These are phyloP conservation scores for Nasalis larvatus DNA, from an alignment of 2,113 vertebrate species.

Conservation along the genomic window DNA sequence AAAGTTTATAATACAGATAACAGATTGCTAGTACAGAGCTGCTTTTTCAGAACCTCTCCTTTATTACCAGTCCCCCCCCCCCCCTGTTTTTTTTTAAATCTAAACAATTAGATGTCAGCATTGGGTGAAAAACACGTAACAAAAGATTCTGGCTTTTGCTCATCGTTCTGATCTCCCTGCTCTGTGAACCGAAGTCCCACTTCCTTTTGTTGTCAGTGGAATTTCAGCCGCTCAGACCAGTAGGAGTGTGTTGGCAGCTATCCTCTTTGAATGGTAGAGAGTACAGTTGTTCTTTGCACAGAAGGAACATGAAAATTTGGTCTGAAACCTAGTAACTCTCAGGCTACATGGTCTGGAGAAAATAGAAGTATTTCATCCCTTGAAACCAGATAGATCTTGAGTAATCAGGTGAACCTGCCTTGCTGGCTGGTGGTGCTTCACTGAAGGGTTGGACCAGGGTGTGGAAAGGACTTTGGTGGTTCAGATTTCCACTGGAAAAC, in stretches of 20 bases:
- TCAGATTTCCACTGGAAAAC: not conserved
- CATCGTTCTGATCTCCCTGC: not conserved
- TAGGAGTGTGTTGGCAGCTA: not conserved
- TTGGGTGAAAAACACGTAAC: not conserved
- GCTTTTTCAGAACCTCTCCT: constrained; percentile 16
- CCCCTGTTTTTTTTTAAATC: not conserved
- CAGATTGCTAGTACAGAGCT: not conserved
- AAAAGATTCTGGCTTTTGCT: not conserved
- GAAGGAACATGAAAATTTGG: not conserved
- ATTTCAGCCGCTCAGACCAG: not conserved
- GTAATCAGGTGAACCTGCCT: not conserved
- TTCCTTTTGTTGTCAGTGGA: not conserved
- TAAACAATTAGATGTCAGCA: not conserved
- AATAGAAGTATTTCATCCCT: not conserved
- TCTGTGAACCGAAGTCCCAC: not conserved
- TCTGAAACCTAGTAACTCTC: constrained; percentile 18
- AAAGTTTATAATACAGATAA: not conserved
- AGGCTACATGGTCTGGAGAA: not conserved
- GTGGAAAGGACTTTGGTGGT: not conserved
- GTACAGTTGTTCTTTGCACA: not conserved
- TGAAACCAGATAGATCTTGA: not conserved
- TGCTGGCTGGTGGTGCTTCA: not conserved
- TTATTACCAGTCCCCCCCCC: not conserved
- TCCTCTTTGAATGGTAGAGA: not conserved
- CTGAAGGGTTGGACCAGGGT: not conserved